phyloP scores from a whole-genome alignment of 2,888 invertebrate species.

The Conus canariensis region DNA sequence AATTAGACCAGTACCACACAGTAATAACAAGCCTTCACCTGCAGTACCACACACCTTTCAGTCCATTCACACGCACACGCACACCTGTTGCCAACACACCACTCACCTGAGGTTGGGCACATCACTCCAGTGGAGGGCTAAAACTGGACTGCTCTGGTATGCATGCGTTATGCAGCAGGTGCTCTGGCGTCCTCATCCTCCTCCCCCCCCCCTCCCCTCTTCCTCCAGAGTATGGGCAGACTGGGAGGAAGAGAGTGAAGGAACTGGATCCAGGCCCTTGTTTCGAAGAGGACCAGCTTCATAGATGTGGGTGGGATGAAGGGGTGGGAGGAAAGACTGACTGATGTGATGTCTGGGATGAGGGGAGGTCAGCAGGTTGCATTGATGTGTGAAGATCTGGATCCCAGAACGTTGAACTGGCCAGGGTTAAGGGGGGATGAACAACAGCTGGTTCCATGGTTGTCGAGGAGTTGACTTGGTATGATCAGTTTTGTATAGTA shows the following conservation, averaged over 20 bases:
- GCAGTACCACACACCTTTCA: background rate
- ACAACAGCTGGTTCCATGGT: background rate
- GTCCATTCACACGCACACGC: background rate
- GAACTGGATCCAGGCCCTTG: background rate
- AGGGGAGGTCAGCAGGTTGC: background rate
- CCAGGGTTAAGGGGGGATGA: background rate
- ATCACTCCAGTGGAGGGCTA: background rate
- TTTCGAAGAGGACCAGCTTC: background rate
- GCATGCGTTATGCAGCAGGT: background rate
- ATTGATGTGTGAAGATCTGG: background rate
- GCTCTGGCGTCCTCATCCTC: background rate
- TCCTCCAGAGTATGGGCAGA: background rate
- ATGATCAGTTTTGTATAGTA: background rate
- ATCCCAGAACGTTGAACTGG: background rate
- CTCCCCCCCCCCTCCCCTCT: background rate
- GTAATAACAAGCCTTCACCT: no score
- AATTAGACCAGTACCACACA: no score
- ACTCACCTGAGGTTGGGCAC: background rate
- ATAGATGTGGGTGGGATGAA: background rate
- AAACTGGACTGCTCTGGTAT: background rate
- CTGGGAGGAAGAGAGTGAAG: background rate
- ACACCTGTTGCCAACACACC: background rate
- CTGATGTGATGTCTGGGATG: background rate
- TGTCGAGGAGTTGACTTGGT: background rate
- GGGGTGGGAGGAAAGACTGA: background rate